phyloP scores from a whole-genome alignment of 2,113 vertebrate genomes.

The Crotalus tigris region DNA sequence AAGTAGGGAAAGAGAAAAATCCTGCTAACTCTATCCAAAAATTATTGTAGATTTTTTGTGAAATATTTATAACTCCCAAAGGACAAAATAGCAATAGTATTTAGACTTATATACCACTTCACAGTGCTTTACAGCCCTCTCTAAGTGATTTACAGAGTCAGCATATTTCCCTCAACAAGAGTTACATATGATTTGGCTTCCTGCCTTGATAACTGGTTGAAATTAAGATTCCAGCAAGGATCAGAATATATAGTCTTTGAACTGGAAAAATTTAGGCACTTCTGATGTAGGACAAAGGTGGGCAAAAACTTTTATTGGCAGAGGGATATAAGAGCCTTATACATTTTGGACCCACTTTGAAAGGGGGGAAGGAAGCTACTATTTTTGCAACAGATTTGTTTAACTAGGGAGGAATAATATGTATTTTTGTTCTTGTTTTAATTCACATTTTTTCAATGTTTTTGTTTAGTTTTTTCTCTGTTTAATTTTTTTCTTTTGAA shows the following conservation, averaged over 20 bases:
- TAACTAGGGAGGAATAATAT: not conserved
- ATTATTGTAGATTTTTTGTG: not conserved
- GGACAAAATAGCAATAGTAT: no score
- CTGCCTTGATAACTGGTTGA: not conserved
- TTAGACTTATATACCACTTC: not conserved
- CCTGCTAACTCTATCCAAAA: not conserved
- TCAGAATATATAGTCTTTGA: not conserved
- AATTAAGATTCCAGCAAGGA: not conserved
- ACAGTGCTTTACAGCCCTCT: not conserved
- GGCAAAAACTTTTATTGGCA: not conserved
- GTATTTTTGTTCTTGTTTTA: not conserved
- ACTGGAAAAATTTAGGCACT: not conserved
- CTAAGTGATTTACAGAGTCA: not conserved
- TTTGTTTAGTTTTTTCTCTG: not conserved
- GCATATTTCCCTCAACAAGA: not conserved
- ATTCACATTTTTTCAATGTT: not conserved
- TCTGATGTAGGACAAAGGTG: not conserved
- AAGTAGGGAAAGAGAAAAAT: not conserved
- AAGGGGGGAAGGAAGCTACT: not conserved
- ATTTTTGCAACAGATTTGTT: not conserved
- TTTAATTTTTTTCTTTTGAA: not conserved
- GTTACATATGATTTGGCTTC: not conserved
- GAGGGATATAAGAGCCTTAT: not conserved
- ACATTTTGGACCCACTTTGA: not conserved
- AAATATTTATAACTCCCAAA: not conserved